Evolutionary conservation across 2,113 vertebrate genomes (phyloP).

Genomic region (Varanus salvator): DNA sequence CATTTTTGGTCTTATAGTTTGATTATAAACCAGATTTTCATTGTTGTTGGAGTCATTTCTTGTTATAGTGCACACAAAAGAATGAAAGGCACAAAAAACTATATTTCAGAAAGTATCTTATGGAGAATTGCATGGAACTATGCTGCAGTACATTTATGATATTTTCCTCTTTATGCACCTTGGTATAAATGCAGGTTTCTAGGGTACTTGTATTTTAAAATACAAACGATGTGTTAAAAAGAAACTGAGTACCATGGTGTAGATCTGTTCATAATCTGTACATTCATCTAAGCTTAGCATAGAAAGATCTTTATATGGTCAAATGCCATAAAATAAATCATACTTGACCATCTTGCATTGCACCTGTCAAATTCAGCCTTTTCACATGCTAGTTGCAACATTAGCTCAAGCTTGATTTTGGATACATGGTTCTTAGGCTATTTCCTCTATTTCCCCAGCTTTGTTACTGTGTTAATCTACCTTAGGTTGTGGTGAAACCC

Average conservation of each 20-base stretch:
- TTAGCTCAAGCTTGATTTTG: too few relatives aligned
- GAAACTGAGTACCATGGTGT: not conserved
- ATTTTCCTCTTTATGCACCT: conserved; percentile 9
- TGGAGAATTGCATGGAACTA: conserved; percentile 8
- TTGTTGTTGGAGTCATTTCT: conserved; percentile 59
- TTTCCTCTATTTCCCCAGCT: too few relatives aligned
- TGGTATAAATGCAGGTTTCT: conserved; percentile 51
- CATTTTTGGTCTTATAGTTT: conserved; percentile 56
- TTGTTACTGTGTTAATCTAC: too few relatives aligned
- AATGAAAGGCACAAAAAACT: conserved; percentile 48
- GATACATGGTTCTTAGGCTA: too few relatives aligned
- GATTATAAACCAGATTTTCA: conserved; percentile 26
- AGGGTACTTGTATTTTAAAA: conserved; percentile 41
- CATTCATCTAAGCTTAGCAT: too few relatives aligned
- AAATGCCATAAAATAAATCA: too few relatives aligned
- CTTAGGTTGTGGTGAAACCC: too few relatives aligned
- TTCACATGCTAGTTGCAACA: too few relatives aligned
- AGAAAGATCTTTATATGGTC: too few relatives aligned
- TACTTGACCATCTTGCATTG: too few relatives aligned
- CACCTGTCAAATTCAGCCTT: too few relatives aligned
- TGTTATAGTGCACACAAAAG: conserved; percentile 69
- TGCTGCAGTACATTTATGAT: conserved; percentile 46
- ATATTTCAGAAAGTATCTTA: conserved; percentile 52
- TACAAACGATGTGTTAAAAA: conserved; percentile 30
- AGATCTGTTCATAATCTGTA: too few relatives aligned